Conservation (phyloP, 2,888 invertebrate species). For the Mythimna impura region DNA sequence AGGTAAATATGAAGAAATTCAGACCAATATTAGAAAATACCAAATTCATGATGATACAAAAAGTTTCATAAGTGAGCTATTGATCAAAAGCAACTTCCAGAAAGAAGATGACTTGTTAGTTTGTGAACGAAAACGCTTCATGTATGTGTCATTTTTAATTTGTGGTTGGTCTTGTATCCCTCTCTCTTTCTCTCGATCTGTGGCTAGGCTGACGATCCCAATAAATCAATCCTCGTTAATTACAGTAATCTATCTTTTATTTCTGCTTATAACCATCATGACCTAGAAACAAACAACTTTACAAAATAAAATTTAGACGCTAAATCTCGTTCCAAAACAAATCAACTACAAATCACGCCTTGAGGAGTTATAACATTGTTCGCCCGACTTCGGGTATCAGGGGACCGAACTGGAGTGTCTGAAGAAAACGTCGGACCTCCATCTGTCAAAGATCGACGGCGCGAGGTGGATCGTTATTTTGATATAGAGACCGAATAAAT, state of each 20-base stretch:
- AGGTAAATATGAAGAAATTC: neutral
- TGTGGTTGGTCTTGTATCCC: too few relatives aligned
- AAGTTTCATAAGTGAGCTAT: neutral
- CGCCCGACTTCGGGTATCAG: constrained; percentile 22
- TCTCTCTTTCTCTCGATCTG: too few relatives aligned
- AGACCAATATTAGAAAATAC: neutral
- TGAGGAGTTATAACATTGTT: constrained; percentile 35
- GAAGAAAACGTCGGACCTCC: constrained; percentile 40
- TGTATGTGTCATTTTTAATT: too few relatives aligned
- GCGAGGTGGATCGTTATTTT: constrained; percentile 49
- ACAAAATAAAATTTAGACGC: neutral
- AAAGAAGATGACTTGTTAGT: neutral
- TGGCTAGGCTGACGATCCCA: too few relatives aligned
- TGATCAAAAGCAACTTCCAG: constrained; percentile 8
- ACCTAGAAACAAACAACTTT: neutral
- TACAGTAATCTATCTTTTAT: too few relatives aligned
- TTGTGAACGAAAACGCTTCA: too few relatives aligned
- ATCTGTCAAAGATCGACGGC: constrained; percentile 32
- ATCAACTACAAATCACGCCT: constrained; percentile 48
- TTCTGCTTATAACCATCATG: too few relatives aligned
- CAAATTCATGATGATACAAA: neutral
- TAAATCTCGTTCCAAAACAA: constrained; percentile 42
- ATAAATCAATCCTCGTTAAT: too few relatives aligned
- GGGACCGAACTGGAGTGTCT: constrained; percentile 34
- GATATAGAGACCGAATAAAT: constrained; percentile 36